Percentiles rank a stretch among this genome's conserved stretches.
Conservation (phyloP, 2,888 invertebrate genomes). For the Eugnorisma glareosa region DNA sequence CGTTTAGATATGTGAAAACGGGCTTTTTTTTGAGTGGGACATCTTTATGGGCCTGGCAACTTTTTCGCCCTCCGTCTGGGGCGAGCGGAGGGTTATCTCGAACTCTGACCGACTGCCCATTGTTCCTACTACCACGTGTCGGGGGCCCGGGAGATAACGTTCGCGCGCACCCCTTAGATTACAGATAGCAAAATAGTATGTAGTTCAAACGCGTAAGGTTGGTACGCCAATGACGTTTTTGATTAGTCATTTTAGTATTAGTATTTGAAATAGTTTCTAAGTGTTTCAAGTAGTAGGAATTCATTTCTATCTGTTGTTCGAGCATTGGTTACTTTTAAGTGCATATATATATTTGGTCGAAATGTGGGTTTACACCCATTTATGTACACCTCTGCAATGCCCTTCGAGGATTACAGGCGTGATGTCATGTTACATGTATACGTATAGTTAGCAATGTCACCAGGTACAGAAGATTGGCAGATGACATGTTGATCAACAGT, state of each 20-base stretch:
- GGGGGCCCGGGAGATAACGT: too few species aligned
- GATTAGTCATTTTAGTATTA: background rate
- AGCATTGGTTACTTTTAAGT: background rate
- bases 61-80: too few species aligned
- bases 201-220: background rate
- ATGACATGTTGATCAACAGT: background rate
- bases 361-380: background rate
- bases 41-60: too few species aligned
- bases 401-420: background rate
- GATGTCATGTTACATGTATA: background rate
- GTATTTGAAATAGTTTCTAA: background rate
- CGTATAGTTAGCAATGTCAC: background rate
- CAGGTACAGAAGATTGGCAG: background rate
- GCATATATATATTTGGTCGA: too few species aligned
- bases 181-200: background rate
- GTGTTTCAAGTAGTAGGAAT: background rate
- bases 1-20: background rate
- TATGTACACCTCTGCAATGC: background rate
- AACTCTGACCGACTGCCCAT: too few species aligned
- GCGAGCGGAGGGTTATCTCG: too few species aligned
- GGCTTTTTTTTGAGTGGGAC: too few species aligned
- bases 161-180: background rate
- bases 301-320: background rate
- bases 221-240: background rate
- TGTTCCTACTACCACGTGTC: too few species aligned